Evolutionary conservation across 2,888 invertebrate species (phyloP).

Genomic region (Mactromeris polynyma): DNA sequence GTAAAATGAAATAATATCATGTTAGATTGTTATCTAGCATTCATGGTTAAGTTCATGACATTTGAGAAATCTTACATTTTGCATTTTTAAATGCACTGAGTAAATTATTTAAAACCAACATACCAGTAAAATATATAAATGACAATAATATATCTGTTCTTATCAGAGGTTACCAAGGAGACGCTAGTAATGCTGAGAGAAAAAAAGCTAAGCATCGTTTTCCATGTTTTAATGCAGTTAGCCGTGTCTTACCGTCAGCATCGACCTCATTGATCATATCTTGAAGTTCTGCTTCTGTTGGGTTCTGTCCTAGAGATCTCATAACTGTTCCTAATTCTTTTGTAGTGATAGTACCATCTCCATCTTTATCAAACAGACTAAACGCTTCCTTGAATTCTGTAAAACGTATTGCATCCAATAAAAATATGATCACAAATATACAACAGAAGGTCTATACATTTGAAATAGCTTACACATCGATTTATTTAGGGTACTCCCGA

Average conservation of each 20-base stretch:
- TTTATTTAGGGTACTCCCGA: neutral
- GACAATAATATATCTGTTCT: neutral
- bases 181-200: too few species aligned
- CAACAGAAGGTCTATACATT: neutral
- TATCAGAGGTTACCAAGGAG: too few species aligned
- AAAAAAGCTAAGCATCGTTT: neutral
- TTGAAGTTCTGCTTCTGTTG: constrained; percentile 18
- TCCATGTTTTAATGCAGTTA: neutral
- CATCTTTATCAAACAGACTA: constrained; percentile 7
- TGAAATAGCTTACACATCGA: too few species aligned
- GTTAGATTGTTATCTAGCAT: neutral
- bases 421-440: neutral
- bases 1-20: too few species aligned
- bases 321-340: constrained; percentile 10
- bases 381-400: constrained; percentile 8
- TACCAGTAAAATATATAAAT: neutral
- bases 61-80: too few species aligned
- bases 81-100: too few species aligned
- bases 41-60: too few species aligned
- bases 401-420: neutral
- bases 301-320: constrained; percentile 15
- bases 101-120: neutral
- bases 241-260: neutral
- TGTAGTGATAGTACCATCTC: constrained; percentile 1
- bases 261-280: constrained; percentile 16